Base-by-base conservation (phyloP, 2,113 vertebrate species). In the Athene cunicularia region DNA sequence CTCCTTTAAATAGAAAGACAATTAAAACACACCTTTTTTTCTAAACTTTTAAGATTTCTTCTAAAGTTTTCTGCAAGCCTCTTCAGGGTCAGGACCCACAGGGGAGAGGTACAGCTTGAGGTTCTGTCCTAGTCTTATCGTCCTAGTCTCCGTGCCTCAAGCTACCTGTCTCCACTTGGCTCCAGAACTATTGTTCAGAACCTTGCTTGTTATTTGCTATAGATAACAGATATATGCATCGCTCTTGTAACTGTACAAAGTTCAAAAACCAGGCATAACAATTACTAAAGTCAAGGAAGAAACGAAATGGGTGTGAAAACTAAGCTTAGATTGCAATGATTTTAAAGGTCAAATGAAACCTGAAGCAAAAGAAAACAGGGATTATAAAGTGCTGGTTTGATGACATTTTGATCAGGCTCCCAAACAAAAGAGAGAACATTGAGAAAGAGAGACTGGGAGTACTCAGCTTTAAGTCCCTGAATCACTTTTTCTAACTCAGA, bases 261-360 rank as follows among this genome's bases (percentile, higher is more conserved):
- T 87, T 79, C 93, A 91, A 64, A 53, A 26, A 68, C 18, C 45
- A 39, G 70, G 47, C 58, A 68, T 8, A 68, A 45, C 56, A 52
- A n/a, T 58, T 37, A 52, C 27, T 56, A 5, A 76, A 80, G 72
- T 76, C 50, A 83, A 84, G 86, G 86, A 76, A 90, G 72, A 58
- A 88, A 86, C 89, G 83, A 93, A 79, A 76, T 14, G 18, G 62
- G 33, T 81, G 60, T 84, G 83, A 91, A 86, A 97, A 91, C 35
- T 43, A 52, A 95, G 3, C 0, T 79, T 39, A 41, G 49, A 59
- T 79, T 60, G 39, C 64, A 93, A 18, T n/a, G 52, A 52, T 75
- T 89, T 80, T 50, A 84, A 81, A 94, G 35, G 83, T 80, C 80
- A 91, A 86, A 87, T 50, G 39, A 76, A 84, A 90, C 33, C 35